Percentiles rank a stretch among this genome's conserved stretches.
Conservation (phyloP, 2,113 vertebrate species). For the Ailuropoda melanoleuca region DNA sequence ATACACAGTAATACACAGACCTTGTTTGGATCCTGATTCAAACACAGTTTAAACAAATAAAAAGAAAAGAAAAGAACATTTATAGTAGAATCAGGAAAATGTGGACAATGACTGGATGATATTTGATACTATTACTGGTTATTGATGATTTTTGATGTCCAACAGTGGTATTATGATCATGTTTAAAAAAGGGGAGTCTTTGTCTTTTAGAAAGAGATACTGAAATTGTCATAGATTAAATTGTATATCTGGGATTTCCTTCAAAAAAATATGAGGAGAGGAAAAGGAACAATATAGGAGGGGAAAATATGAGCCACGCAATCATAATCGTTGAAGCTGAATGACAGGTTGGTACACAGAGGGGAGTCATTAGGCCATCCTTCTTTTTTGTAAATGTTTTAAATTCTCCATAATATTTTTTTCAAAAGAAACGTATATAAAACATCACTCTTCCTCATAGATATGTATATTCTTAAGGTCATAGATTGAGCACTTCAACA, state of each 20-base stretch:
- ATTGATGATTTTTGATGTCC: neutral
- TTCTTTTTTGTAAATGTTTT: neutral
- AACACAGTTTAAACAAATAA: neutral
- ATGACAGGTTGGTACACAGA: neutral
- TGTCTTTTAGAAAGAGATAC: neutral
- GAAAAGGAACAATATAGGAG: neutral
- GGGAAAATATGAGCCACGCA: neutral
- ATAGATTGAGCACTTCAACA: neutral
- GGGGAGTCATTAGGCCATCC: neutral
- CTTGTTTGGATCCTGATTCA: neutral
- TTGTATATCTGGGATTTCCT: neutral
- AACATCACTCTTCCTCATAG: neutral
- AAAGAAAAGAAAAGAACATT: neutral
- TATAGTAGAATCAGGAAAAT: neutral
- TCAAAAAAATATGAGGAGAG: neutral
- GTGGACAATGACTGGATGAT: neutral
- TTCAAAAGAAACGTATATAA: neutral
- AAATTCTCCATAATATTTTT: neutral
- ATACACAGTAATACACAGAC: neutral
- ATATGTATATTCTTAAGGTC: neutral
- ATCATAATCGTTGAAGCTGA: neutral
- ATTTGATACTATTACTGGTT: neutral
- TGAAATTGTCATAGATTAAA: conserved; percentile 1
- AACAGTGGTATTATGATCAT: neutral
- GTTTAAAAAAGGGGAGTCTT: neutral